A percentile compares a stretch with the other conserved stretches of the same genome.
phyloP scores from a whole-genome alignment of 2,113 vertebrate species.

The Echinops telfairi region DNA sequence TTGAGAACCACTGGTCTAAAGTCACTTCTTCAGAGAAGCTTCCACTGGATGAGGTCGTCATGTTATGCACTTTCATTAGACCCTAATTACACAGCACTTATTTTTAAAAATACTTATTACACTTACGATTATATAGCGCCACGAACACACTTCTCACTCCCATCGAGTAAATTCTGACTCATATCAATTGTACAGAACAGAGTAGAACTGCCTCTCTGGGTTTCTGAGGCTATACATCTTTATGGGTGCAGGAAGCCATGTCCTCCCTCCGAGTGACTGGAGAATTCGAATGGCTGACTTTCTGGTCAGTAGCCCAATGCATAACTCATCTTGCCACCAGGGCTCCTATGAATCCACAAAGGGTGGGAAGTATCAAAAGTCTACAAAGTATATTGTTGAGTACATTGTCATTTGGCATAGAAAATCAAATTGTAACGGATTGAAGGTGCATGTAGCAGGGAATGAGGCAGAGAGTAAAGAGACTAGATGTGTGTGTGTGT shows the following conservation, averaged over 20 bases:
- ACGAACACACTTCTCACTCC: not conserved
- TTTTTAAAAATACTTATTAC: not conserved
- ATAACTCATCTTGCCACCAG: no score
- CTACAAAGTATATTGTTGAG: slow-evolving; percentile 7
- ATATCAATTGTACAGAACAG: no score
- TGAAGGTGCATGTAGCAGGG: not conserved
- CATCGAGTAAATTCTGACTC: no score
- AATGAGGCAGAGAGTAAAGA: not conserved
- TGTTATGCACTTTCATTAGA: not conserved
- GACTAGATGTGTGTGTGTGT: not conserved
- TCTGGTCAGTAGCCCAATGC: no score
- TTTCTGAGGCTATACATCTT: no score
- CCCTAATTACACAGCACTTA: not conserved
- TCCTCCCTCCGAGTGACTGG: no score
- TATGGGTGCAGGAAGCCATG: no score
- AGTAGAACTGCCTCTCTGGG: no score
- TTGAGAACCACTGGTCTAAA: not conserved
- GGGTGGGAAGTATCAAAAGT: not conserved
- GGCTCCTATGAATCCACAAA: no score
- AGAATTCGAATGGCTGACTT: no score
- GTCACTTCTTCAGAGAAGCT: not conserved
- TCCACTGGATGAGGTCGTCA: not conserved
- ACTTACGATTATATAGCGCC: not conserved
- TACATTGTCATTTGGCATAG: not conserved
- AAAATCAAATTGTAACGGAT: not conserved